Conservation (phyloP, 2,797 vertebrate genomes). For the Lemur catta region DNA sequence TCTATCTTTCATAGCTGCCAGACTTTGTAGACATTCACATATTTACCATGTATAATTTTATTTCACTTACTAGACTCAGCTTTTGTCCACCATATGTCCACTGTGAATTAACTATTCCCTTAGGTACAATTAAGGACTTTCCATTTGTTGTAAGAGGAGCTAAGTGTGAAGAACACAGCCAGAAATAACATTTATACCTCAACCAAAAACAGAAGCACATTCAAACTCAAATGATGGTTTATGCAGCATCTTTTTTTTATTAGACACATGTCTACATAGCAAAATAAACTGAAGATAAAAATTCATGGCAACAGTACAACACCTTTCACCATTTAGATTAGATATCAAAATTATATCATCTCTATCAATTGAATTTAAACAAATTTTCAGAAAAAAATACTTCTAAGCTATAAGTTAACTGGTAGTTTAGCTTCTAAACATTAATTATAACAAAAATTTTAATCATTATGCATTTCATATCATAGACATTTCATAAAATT, state of each 20-base stretch:
- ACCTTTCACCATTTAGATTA: slow-evolving; percentile 75
- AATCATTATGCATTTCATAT: slow-evolving; percentile 57
- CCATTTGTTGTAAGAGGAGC: slow-evolving; percentile 98
- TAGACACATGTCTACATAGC: slow-evolving; percentile 88
- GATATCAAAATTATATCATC: slow-evolving; percentile 75
- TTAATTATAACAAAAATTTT: slow-evolving; percentile 54
- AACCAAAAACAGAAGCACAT: slow-evolving; percentile 97
- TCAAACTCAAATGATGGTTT: slow-evolving; percentile 85
- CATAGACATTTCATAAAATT: not conserved
- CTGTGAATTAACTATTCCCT: slow-evolving; percentile 93
- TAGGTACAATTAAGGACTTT: slow-evolving; percentile 94
- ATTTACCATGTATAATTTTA: slow-evolving; percentile 90
- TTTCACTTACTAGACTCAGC: slow-evolving; percentile 88
- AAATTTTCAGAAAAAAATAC: slow-evolving; percentile 51
- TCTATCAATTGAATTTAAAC: slow-evolving; percentile 70
- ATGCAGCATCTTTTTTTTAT: slow-evolving; percentile 91
- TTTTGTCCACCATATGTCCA: slow-evolving; percentile 97
- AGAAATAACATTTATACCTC: slow-evolving; percentile 97
- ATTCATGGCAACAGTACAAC: slow-evolving; percentile 84
- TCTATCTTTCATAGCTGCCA: slow-evolving; percentile 78
- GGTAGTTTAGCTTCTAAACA: slow-evolving; percentile 24
- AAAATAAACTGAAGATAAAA: slow-evolving; percentile 88
- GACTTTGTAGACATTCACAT: slow-evolving; percentile 89
- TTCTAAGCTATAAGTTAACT: slow-evolving; percentile 12
- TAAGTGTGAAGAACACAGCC: slow-evolving; percentile 93